Evolutionary conservation across 1,140 invertebrate species (phyloP).

Genomic region (Drosophila nikananu): DNA sequence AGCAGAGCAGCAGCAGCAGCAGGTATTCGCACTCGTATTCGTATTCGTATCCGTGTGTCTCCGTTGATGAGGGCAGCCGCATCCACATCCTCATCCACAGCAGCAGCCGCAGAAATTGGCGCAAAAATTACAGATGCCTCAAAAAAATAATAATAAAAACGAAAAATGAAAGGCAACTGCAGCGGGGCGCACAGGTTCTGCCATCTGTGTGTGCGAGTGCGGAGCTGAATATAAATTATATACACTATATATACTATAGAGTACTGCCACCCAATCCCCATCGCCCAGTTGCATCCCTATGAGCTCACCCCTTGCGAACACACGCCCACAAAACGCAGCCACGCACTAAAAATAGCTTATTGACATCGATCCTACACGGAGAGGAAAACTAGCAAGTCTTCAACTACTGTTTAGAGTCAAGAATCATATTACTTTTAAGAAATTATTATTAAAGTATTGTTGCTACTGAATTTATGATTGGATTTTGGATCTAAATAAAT

Average conservation of each 20-base stretch:
- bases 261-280: constrained; percentile 8
- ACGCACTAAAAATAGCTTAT: constrained; percentile 59
- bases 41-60: constrained; percentile 29
- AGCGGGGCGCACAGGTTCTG: constrained; percentile 10
- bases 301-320: neutral
- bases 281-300: constrained; percentile 3
- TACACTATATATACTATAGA: neutral
- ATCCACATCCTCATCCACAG: constrained; percentile 32
- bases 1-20: constrained; percentile 31
- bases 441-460: too few relatives aligned
- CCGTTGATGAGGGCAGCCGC: constrained; percentile 27
- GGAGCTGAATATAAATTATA: constrained; percentile 23
- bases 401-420: too few relatives aligned
- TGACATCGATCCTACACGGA: constrained; percentile 27
- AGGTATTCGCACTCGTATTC: constrained; percentile 67
- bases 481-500: too few relatives aligned
- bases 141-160: constrained; percentile 38
- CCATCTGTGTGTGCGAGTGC: constrained; percentile 32
- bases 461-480: too few relatives aligned
- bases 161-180: constrained; percentile 12
- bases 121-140: constrained; percentile 80
- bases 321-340: constrained; percentile 9
- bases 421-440: neutral
- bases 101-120: constrained; percentile 75
- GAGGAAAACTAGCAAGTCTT: neutral